Conservation (phyloP, 1,140 invertebrate species). For the Scaptomyza pallida region DNA sequence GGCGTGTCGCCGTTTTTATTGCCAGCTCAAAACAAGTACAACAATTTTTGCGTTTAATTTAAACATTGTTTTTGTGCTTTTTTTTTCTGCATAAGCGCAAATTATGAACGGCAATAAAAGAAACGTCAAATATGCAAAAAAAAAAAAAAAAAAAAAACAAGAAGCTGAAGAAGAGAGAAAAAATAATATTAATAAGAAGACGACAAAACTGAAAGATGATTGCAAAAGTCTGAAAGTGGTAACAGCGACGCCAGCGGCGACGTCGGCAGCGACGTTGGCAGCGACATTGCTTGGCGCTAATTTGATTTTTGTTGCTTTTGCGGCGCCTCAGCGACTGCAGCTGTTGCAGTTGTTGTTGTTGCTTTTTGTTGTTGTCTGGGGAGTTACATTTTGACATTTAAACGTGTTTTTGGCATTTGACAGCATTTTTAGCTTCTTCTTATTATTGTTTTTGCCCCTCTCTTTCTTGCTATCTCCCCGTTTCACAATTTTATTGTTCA, state of each 20-base stretch:
- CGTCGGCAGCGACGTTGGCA: background rate
- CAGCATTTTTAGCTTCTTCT: conserved; percentile 45
- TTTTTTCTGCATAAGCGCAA: conserved; percentile 61
- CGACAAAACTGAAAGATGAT: conserved; percentile 52
- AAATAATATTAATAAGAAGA: conserved; percentile 50
- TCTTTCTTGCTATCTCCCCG: too few species aligned
- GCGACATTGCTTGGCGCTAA: conserved; percentile 67
- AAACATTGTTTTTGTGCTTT: conserved; percentile 25
- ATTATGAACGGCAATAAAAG: conserved; percentile 58
- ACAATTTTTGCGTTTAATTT: conserved; percentile 65
- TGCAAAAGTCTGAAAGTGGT: conserved; percentile 55
- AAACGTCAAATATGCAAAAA: too few species aligned
- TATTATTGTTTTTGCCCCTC: conserved; percentile 13
- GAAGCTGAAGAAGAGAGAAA: too few species aligned
- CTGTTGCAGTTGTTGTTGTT: conserved; percentile 40
- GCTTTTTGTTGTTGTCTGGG: conserved; percentile 16
- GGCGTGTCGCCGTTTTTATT: conserved; percentile 48
- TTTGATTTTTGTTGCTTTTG: conserved; percentile 72
- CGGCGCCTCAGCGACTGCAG: conserved; percentile 67
- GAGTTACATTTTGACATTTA: conserved; percentile 79
- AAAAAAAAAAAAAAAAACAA: too few species aligned
- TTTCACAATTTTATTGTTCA: conserved; percentile 57
- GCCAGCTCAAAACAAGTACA: conserved; percentile 54
- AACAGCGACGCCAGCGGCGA: background rate
- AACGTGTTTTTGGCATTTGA: conserved; percentile 79